Evolutionary conservation across 2,888 invertebrate species (phyloP), one percentile per base, ranked within the genome.

Genomic region (Reticulitermes lucifugus): DNA sequence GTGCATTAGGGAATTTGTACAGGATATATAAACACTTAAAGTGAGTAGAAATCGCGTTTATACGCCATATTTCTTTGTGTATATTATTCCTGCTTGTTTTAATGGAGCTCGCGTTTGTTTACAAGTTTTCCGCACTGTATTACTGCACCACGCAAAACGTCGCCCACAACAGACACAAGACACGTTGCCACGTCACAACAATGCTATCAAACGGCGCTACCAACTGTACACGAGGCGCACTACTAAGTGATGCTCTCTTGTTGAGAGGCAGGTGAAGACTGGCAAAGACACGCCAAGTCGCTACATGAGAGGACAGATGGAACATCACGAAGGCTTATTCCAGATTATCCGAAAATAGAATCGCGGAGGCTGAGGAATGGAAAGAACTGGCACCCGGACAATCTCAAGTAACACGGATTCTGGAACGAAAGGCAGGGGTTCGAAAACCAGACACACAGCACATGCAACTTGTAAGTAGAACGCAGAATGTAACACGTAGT

Each of bases 351-450:
- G 65, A 65, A 65, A 65, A 65, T 65, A 65, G 65, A n/a, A 7
- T n/a, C 65, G 65, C 65, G 65, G 65, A 65, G 65, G 65, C 25
- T 14, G 51, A 14, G 51, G 51, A 51, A 51, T 51, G 51, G 51
- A 51, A 60, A 65, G 65, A 65, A n/a, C n/a, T 25, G n/a, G 65
- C 65, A 65, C 65, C 65, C 65, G 25, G 65, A 65, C 65, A 65
- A n/a, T 65, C 65, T 25, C 25, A 25, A n/a, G 65, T 25, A n/a
- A 12, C 2, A 25, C n/a, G 25, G 25, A 7, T n/a, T 65, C 65
- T 65, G 65, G 65, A 65, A n/a, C n/a, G 65, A 65, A 65, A n/a
- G 65, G 18, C 55, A 55, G 55, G 55, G 55, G 55, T 18, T 55
- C 55, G 18, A 2, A 55, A 46, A 46, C 9, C 9, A 46, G 46